Base-by-base conservation (phyloP, 2,797 vertebrate species). In the Phataginus tetradactyla region DNA sequence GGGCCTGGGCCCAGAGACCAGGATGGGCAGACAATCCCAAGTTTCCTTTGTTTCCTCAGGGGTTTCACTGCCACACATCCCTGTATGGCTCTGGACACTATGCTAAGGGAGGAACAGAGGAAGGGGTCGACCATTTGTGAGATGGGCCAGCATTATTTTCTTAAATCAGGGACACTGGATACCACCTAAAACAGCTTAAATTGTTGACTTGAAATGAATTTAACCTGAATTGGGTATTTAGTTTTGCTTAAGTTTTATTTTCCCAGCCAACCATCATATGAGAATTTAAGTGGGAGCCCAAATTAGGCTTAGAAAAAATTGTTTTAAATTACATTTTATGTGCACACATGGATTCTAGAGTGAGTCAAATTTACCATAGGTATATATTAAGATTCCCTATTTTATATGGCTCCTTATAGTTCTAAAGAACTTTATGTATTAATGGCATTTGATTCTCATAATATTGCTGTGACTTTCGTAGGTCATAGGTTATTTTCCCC, bases 331-430 rank as follows among this genome's bases (percentile, higher is more conserved):
- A 74, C 2, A 64, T 87, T 90, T 84, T 91, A 89, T 93, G 71
- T 93, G 61, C 23, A 93, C 55, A 86, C 9, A 59, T 91, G 71
- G 95, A 96, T 96, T 94, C 34, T 87, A 49, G 18, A 89, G 57
- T 91, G 77, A 90, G 63, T 86, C 93, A 93, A 95, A 91, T 92
- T 83, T 88, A 68, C 37, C 3, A 0, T 85, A 37, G 29, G 57
- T 85, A 21, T 59, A 57, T 18, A 18, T n/a, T 49, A 85, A 74
- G 27, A 69, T 77, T 29, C 6, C 15, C 78, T 81, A 74, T 91
- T 83, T 95, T 89, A 25, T 71, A 80, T 61, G 51, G 5, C 27
- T 42, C 18, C 90, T 79, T 96, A 66, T 39, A 88, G 37, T 92
- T 78, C 90, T 95, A 86, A 94, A 78, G n/a, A 32, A 78, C 11